phyloP scores from a whole-genome alignment of 2,888 invertebrate species.

The Morpho deidamia region DNA sequence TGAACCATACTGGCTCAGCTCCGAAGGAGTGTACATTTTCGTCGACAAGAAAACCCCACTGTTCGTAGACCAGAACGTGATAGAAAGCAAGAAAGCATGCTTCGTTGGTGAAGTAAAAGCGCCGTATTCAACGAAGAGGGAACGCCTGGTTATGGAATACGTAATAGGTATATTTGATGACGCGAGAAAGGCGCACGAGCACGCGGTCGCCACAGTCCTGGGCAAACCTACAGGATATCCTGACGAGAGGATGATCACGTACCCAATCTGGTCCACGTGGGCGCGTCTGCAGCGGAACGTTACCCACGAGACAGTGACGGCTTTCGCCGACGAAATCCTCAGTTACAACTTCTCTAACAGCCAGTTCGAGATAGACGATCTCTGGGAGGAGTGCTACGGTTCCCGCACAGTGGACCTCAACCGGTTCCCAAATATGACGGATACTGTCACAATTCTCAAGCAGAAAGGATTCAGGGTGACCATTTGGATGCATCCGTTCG shows the following conservation, averaged over 20 bases:
- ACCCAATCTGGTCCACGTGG: conserved; percentile 84
- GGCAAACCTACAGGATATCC: conserved; percentile 77
- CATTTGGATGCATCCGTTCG: conserved; percentile 82
- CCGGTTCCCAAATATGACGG: conserved; percentile 77
- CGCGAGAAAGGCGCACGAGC: conserved; percentile 77
- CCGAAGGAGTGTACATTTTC: conserved; percentile 80
- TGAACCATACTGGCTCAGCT: conserved; percentile 83
- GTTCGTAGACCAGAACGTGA: conserved; percentile 81
- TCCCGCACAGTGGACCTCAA: conserved; percentile 66
- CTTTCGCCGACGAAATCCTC: conserved; percentile 72
- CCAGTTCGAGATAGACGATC: conserved; percentile 82
- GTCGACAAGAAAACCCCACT: conserved; percentile 81
- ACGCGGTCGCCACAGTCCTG: conserved; percentile 78
- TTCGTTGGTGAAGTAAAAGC: conserved; percentile 68
- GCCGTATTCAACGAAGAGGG: conserved; percentile 63
- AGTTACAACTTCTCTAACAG: conserved; percentile 70
- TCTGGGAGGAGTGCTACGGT: conserved; percentile 82
- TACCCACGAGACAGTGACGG: conserved; percentile 64
- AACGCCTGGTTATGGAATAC: conserved; percentile 69
- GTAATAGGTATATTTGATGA: conserved; percentile 80
- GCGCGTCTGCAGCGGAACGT: conserved; percentile 77
- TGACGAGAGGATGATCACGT: conserved; percentile 71
- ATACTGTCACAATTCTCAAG: conserved; percentile 57
- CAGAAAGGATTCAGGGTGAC: conserved; percentile 76
- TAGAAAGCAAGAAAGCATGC: conserved; percentile 64